Evolutionary conservation across 2,797 vertebrate genomes (phyloP).

Genomic region (Enteromius trimaculatus): DNA sequence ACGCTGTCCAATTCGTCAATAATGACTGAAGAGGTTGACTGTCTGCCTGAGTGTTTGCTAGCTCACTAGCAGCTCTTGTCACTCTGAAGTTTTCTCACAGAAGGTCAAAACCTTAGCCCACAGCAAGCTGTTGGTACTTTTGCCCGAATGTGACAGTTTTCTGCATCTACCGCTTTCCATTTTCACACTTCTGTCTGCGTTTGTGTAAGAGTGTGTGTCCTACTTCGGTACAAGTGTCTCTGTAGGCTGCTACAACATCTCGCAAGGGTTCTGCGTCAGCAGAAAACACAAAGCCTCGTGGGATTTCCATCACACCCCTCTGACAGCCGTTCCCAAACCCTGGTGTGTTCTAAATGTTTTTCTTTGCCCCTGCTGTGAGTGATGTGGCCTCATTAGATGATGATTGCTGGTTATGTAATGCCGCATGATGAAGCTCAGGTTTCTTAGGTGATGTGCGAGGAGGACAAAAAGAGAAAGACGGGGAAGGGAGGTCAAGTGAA

Average conservation of each 20-base stretch:
- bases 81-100: not conserved
- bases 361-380: conserved; percentile 31
- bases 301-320: conserved; percentile 46
- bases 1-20: not conserved
- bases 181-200: conserved; percentile 4
- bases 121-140: conserved; percentile 40
- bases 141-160: conserved; percentile 20
- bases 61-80: conserved; percentile 18
- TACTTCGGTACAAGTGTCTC: conserved; percentile 27
- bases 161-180: not conserved
- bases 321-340: conserved; percentile 31
- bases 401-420: conserved; percentile 40
- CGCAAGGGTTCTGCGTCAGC: conserved; percentile 26
- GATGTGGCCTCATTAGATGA: conserved; percentile 36
- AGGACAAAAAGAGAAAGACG: not conserved
- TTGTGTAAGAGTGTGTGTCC: conserved; percentile 18
- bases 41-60: conserved; percentile 20
- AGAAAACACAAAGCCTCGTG: conserved; percentile 34
- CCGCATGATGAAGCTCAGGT: conserved; percentile 34
- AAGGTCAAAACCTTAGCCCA: conserved; percentile 16
- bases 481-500: not conserved
- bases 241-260: conserved; percentile 15
- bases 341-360: conserved; percentile 40
- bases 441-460: conserved; percentile 1
- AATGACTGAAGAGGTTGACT: conserved; percentile 19